Evolutionary conservation across 1,140 invertebrate species (phyloP).

Genomic region (Trachymyrmex septentrionalis): DNA sequence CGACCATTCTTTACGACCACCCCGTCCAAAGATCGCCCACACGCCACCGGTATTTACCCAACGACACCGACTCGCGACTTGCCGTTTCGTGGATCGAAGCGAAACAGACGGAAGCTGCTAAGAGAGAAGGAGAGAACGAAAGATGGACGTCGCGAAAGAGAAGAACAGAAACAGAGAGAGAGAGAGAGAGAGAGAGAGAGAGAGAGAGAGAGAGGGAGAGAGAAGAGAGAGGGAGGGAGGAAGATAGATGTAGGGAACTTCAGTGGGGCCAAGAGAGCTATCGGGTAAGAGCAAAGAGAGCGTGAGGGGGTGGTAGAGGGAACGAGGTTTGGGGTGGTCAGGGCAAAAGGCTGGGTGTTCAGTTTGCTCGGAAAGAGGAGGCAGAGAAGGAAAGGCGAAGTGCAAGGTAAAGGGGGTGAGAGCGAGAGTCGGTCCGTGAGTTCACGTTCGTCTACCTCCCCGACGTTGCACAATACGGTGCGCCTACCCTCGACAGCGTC

Average conservation of each 20-base stretch:
- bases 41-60: conserved; percentile 78
- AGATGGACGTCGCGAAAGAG: conserved; percentile 53
- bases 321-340: conserved; percentile 57
- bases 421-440: conserved; percentile 79
- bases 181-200: conserved; percentile 16
- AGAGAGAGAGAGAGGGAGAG: conserved; percentile 23
- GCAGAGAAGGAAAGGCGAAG: conserved; percentile 77
- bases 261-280: conserved; percentile 62
- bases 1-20: conserved; percentile 82
- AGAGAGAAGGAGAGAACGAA: conserved; percentile 47
- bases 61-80: conserved; percentile 75
- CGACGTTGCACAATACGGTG: conserved; percentile 82
- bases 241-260: conserved; percentile 39
- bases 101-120: conserved; percentile 69
- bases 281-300: conserved; percentile 54
- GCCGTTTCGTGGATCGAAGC: conserved; percentile 74
- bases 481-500: conserved; percentile 82
- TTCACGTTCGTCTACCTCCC: conserved; percentile 78
- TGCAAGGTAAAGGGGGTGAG: conserved; percentile 60
- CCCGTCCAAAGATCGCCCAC: conserved; percentile 80
- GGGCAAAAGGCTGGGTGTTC: conserved; percentile 66
- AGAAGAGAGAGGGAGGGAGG: conserved; percentile 16
- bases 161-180: conserved; percentile 7
- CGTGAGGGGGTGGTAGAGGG: conserved; percentile 32
- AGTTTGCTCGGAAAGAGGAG: conserved; percentile 54